Evolutionary conservation across 1,140 invertebrate species (phyloP), one percentile per base, ranked within the genome.

Genomic region (Xylocopa sonorina): DNA sequence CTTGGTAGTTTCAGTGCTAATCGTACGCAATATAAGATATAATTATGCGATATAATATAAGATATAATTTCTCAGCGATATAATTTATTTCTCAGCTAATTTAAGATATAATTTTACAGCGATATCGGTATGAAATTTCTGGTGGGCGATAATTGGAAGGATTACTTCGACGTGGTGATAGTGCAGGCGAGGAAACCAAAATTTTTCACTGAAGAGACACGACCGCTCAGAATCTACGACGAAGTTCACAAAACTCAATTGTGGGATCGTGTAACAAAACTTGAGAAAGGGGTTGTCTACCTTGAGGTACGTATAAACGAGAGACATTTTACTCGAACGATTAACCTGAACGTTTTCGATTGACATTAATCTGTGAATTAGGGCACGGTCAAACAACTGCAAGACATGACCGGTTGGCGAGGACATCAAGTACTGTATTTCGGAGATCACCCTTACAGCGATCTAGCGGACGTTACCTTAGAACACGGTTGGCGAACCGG

Each of bases 401-500:
- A 98, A 90, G 95, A 98, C 58, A 94, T 99, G 88, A 99, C 98
- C 7, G 97, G 97, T 0, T 99, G 98, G 98, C 94, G 95, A 69
- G 98, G 98, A 0, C 96, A 97, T 85, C 96, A 97, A 84, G 98
- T 99, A 16, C 91, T 99, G 10, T 99, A 99, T 92, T 99, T 99
- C 93, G 99, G 98, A 0, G 98, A 99, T 94, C 98, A 99, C 94
- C 98, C 99, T 0, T 99, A 99, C 93, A 98, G 96, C 89, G 99
- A 99, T 93, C 94, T 99, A 71, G 98, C 98, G 5, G 98, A 99
- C 93, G 97, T 98, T 5, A 99, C 98, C 1, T 93, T 99, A 14
- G 96, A 98, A 91, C 97, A 99, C 93, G 98, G 98, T 32, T 99
- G 98, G 98, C 95, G 98, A 87, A 99, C 99, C 12, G 98, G 98